Evolutionary conservation across 1,140 invertebrate genomes (phyloP), one percentile per base, ranked within the genome.

Genomic region (Drosophila rufa): DNA sequence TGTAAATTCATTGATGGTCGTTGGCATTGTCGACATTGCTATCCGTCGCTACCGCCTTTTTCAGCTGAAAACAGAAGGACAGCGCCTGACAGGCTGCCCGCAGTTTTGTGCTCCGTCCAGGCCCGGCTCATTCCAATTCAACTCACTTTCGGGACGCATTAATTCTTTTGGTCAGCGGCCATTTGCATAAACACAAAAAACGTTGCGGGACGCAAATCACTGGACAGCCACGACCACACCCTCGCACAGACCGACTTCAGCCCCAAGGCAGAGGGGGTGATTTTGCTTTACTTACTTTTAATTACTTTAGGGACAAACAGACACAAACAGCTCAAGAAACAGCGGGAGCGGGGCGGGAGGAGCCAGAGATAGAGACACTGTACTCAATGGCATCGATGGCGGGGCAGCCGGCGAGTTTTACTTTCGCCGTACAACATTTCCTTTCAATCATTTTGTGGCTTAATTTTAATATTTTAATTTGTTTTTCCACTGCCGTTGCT

Each of bases 381-480:
- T 64, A 62, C 57, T 70, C 40, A 42, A 56, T 56, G 50, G 38
- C 47, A 59, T 47, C 61, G 64, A 74, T 66, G 77, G 33, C 58
- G 48, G 47, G 77, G 66, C 51, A 46, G 55, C 19, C 56, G 38
- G 50, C 30, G 61, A 30, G 50, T 61, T 71, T 68, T 70, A 61
- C 67, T 70, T 55, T 66, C 22, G 17, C 50, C 67, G 48, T 62
- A 55, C 46, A 74, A 75, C 84, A 90, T 89, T 90, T 89, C 78
- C 84, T 82, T 91, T 91, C 86, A 91, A 91, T 91, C 86, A 91
- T 85, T 87, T 91, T 91, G 82, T 75, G 87, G 86, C 87, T 90
- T 91, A 91, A 91, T 91, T 91, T 91, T 91, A 91, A 91, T 91
- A 91, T 91, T 91, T 91, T 91, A 91, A 91, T 91, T 89, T 89